phyloP scores from a whole-genome alignment of 2,888 invertebrate genomes.

The Agrilus mali region DNA sequence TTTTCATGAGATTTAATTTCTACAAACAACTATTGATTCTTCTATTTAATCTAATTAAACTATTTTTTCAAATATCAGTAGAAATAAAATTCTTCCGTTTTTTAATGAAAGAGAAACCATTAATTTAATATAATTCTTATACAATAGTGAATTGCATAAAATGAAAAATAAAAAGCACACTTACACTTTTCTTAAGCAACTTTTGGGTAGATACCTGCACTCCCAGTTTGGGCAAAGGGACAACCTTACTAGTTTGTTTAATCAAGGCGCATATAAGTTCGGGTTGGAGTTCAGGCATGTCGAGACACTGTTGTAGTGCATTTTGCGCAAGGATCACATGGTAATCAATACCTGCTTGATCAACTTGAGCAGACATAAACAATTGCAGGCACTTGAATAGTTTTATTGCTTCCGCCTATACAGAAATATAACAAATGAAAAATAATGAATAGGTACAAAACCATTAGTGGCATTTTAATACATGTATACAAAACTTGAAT shows the following conservation, averaged over 20 bases:
- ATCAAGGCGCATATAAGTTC: slow-evolving; percentile 87
- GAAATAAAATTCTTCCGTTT: too few species aligned
- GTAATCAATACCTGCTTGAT: slow-evolving; percentile 92
- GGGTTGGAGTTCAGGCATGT: slow-evolving; percentile 79
- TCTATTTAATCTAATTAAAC: too few species aligned
- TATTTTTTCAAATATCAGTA: too few species aligned
- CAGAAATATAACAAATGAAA: slow-evolving; percentile 4
- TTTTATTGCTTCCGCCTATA: slow-evolving; percentile 72
- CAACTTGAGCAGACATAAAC: slow-evolving; percentile 92
- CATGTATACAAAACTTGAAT: background rate
- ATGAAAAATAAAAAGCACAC: slow-evolving; percentile 40
- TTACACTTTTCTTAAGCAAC: slow-evolving; percentile 45
- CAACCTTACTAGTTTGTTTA: slow-evolving; percentile 83
- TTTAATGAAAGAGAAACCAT: too few species aligned
- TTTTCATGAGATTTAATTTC: too few species aligned
- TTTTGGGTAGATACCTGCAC: slow-evolving; percentile 41
- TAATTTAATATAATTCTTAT: too few species aligned
- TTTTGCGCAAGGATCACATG: slow-evolving; percentile 96
- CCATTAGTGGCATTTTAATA: background rate
- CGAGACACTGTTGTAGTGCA: slow-evolving; percentile 84
- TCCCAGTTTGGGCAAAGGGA: slow-evolving; percentile 52
- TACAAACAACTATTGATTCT: too few species aligned
- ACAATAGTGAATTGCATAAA: slow-evolving; percentile 14
- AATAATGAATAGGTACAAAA: background rate
- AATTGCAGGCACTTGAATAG: slow-evolving; percentile 93